Conservation (phyloP, 2,888 invertebrate species). For the Melieria crassipennis region DNA sequence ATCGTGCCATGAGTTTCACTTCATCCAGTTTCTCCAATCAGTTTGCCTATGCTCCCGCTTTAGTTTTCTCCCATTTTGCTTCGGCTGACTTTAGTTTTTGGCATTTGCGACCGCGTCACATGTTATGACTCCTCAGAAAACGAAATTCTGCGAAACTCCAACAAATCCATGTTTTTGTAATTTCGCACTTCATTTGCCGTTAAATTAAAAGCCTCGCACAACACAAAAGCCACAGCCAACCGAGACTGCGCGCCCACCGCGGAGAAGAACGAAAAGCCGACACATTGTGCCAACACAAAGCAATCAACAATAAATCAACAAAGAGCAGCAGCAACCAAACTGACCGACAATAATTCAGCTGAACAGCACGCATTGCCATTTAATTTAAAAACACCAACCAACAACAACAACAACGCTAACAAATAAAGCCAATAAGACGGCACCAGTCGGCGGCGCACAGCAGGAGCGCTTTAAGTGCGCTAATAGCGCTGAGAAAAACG, state of each 20-base stretch:
- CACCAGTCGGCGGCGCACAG: not conserved
- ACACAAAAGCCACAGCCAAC: constrained; percentile 3
- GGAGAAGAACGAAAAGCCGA: not conserved
- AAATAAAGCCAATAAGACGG: constrained; percentile 9
- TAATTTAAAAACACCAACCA: constrained; percentile 12
- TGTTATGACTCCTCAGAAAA: not conserved
- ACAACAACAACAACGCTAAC: constrained; percentile 9
- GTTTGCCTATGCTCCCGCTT: not conserved
- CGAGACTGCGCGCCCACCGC: not conserved
- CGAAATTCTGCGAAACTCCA: not conserved
- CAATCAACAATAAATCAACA: not conserved
- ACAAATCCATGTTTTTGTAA: constrained; percentile 32
- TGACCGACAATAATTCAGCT: not conserved
- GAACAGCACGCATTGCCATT: constrained; percentile 3
- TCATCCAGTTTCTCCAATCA: not conserved
- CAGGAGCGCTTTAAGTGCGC: not conserved
- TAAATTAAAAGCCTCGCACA: constrained; percentile 38
- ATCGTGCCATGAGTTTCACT: not conserved
- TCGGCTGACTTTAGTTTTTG: too few relatives aligned
- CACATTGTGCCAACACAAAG: not conserved
- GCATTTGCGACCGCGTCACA: too few relatives aligned
- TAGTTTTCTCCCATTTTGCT: not conserved
- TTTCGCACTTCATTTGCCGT: constrained; percentile 43
- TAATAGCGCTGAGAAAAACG: not conserved
- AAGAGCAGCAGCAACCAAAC: not conserved